Evolutionary conservation across 2,797 vertebrate species (phyloP), one percentile per base, ranked within the genome.

Genomic region (Thunnus albacares): DNA sequence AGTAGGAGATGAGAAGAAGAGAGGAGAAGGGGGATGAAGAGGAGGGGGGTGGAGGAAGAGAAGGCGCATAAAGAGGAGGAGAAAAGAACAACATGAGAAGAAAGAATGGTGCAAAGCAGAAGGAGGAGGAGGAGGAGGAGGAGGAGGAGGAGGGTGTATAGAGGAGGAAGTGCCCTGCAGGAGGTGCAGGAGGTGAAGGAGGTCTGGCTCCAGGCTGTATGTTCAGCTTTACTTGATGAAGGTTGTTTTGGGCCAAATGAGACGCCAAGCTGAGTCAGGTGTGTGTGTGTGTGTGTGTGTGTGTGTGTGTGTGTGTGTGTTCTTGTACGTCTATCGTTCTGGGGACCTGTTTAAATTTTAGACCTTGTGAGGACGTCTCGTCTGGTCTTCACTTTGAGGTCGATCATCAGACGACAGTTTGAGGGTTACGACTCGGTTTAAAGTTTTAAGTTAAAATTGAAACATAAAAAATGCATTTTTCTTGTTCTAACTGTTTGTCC

Each of bases 211-310:
- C 80, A 71, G 83, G 85, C 83, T 93, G 89, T 89, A 49, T 91
- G 75, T 90, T 91, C 91, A 92, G 89, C 91, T 92, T 92, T 79
- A 82, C 43, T 71, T 60, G 24, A 76, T 85, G 60, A 75, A 52
- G 72, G 17, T 45, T 89, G 89, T 90, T 90, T 80, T 79, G 81
- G 69, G 77, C 68, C 82, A 76, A 81, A 56, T 43, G 69, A 77
- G 82, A 69, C 24, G 24, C 4, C 81, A 3, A 70, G 84, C 87
- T 84, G 86, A 85, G 86, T 87, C 87, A 87, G 83, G 86, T 88
- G 89, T 79, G 71, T 82, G 72, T 81, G 59, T 80, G 70, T 82
- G 59, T 79, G 57, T 68, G 71, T 47, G 58, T 58, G 69, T 73
- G 35, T 52, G 30, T 67, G 61, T 45, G 35, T 67, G 17, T 70